Conservation (phyloP, 1,140 invertebrate genomes). For the Pogonomyrmex californicus region DNA sequence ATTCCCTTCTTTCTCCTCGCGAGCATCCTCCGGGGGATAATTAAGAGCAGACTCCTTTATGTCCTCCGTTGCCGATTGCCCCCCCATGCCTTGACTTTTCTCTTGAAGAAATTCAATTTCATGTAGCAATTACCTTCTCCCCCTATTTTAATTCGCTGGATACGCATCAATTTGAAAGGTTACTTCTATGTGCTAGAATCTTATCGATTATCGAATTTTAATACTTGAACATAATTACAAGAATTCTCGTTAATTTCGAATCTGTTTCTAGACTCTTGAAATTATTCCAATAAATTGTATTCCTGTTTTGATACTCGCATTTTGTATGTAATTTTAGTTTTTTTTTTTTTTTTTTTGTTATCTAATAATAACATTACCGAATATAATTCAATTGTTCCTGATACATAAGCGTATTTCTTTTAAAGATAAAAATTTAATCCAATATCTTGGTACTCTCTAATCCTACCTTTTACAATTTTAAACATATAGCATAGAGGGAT, state of each 20-base stretch:
- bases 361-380: not conserved
- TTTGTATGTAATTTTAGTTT: not conserved
- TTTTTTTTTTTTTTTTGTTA: constrained; percentile 14
- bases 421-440: not conserved
- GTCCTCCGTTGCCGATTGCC: constrained; percentile 7
- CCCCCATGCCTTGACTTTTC: not conserved
- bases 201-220: not conserved
- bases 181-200: not conserved
- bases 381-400: not conserved
- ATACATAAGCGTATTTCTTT: not conserved
- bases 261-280: not conserved
- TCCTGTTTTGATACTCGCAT: not conserved
- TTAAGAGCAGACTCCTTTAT: constrained; percentile 40
- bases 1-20: constrained; percentile 64
- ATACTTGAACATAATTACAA: not conserved
- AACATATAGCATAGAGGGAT: constrained; percentile 17
- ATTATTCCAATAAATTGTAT: not conserved
- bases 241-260: not conserved
- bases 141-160: not conserved
- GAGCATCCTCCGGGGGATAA: constrained; percentile 51
- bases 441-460: not conserved
- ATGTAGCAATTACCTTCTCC: not conserved
- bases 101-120: constrained; percentile 28
- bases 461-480: constrained; percentile 2
- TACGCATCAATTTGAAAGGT: not conserved